Evolutionary conservation across 2,888 invertebrate species (phyloP).

Genomic region (Brachypalpus laphriformis): DNA sequence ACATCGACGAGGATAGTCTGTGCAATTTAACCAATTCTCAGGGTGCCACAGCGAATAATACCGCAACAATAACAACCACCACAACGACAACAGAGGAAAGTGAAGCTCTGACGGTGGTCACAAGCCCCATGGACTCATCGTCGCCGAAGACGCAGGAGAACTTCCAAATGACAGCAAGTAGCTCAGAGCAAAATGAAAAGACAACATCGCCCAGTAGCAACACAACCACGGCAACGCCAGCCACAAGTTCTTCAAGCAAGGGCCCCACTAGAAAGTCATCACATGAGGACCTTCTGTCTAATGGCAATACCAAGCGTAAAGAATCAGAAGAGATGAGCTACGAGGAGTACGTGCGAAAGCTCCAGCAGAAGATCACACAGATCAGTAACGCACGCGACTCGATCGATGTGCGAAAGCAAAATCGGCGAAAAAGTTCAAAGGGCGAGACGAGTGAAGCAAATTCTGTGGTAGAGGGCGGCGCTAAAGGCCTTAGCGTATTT

Average conservation of each 20-base stretch:
- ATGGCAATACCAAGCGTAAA: conserved; percentile 74
- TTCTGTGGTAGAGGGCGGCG: conserved; percentile 80
- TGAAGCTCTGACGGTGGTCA: conserved; percentile 84
- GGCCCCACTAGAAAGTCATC: conserved; percentile 75
- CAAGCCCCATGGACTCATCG: conserved; percentile 83
- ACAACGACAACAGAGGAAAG: conserved; percentile 86
- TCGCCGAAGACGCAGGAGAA: conserved; percentile 78
- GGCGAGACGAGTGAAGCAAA: conserved; percentile 78
- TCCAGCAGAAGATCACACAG: conserved; percentile 87
- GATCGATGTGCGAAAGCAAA: conserved; percentile 85
- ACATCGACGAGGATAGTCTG: conserved; percentile 86
- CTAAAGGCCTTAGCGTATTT: conserved; percentile 57
- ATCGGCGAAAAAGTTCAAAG: conserved; percentile 84
- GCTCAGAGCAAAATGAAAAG: conserved; percentile 72
- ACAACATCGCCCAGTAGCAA: conserved; percentile 80
- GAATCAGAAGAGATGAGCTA: conserved; percentile 83
- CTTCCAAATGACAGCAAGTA: conserved; percentile 72
- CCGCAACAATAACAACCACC: conserved; percentile 69
- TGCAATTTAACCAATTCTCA: conserved; percentile 83
- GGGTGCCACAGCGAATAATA: conserved; percentile 72
- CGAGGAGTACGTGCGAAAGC: conserved; percentile 86
- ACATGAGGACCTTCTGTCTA: conserved; percentile 75
- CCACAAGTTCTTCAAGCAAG: conserved; percentile 76
- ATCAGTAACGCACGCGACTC: conserved; percentile 89
- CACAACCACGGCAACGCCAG: conserved; percentile 79